Evolutionary conservation across 2,888 invertebrate species (phyloP), one percentile per base, ranked within the genome.

Genomic region (Brassicogethes aeneus): DNA sequence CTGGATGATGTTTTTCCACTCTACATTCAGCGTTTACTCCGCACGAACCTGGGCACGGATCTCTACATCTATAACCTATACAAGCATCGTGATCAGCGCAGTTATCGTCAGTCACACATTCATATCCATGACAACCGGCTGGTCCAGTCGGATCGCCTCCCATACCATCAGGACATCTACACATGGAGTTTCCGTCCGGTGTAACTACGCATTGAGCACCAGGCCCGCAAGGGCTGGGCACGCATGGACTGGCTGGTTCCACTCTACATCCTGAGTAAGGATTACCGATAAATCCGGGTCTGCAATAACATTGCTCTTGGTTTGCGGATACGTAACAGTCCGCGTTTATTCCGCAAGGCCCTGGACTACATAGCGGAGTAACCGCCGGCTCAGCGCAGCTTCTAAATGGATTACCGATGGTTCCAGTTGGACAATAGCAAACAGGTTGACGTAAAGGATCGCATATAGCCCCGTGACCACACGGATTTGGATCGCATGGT

Each of bases 381-480:
- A 77, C 72, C 17, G 77, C 62, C 48, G 75, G 76, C 60, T 72
- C 76, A 39, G 74, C 71, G 58, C 90, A 91, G 48, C 76, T 76
- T 57, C 79, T 80, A 61, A 84, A 90, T 10, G 90, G 88, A 72
- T 91, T 90, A 52, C 89, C 92, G 45, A 83, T 71, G 8, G 82
- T 80, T 46, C 82, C 80, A 49, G 80, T 80, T n/a, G 90, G 85
- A 61, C 93, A 93, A 64, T 82, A 86, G 66, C 93, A 93, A 10
- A 85, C 79, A 14, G 89, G 89, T 48, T 74, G 74, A 55, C 82
- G 77, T 43, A 80, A 78, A 15, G 85, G 82, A 66, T 90, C 87
- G 59, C 90, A 90, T 30, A 82, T 71, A 33, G 89, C 89, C 34
- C 83, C 82, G 15, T 69, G 64, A 15, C 89, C 90, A 55, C 90